Conservation (phyloP, 2,113 vertebrate species). For the Leptodactylus fuscus region DNA sequence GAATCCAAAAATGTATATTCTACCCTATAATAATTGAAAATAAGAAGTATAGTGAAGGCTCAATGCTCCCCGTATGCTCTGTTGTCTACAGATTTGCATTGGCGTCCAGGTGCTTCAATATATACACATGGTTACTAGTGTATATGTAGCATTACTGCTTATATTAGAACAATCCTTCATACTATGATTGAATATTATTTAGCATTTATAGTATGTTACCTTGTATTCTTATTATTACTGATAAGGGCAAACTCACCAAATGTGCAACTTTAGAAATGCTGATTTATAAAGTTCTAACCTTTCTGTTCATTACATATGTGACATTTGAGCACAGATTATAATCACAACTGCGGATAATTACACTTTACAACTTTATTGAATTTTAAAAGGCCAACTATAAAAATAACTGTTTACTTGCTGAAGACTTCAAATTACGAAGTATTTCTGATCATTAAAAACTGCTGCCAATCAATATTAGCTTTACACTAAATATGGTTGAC, state of each 20-base stretch:
- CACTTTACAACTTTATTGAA: conserved; percentile 28
- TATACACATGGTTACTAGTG: too few species aligned
- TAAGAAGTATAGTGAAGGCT: too few species aligned
- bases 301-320: conserved; percentile 13
- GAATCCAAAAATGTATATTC: too few species aligned
- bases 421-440: conserved; percentile 12
- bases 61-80: too few species aligned
- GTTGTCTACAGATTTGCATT: too few species aligned
- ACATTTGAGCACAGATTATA: conserved; percentile 51
- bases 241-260: background rate
- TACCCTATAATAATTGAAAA: too few species aligned
- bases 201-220: too few species aligned
- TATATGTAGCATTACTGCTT: too few species aligned
- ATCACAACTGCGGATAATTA: conserved; percentile 43
- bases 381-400: conserved; percentile 50
- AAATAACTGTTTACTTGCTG: conserved; percentile 32
- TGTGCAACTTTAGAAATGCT: background rate
- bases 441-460: conserved; percentile 3
- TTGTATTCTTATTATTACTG: too few species aligned
- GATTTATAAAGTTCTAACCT: conserved; percentile 21
- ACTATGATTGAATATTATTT: too few species aligned
- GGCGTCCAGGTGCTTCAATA: too few species aligned
- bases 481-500: background rate
- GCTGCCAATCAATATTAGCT: background rate
- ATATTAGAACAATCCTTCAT: too few species aligned